phyloP scores from a whole-genome alignment of 2,888 invertebrate genomes.

The Drosophila aldrichi region DNA sequence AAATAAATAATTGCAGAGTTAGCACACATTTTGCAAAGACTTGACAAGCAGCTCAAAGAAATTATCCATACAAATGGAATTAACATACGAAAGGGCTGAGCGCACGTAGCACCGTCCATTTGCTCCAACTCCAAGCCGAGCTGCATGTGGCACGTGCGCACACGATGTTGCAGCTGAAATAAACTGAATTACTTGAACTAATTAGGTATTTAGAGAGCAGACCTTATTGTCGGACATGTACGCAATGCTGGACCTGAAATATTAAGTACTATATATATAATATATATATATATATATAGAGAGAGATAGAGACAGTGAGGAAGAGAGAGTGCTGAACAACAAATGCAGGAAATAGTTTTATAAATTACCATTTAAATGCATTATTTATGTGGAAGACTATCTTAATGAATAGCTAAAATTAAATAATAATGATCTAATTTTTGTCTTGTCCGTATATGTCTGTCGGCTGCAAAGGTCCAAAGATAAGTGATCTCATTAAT shows the following conservation, averaged over 20 bases:
- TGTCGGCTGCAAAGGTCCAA: too few species aligned
- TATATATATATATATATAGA: too few species aligned
- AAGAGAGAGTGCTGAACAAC: too few species aligned
- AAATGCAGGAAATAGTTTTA: too few species aligned
- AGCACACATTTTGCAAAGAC: neutral
- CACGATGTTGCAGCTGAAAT: slow-evolving; percentile 21
- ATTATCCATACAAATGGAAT: slow-evolving; percentile 28
- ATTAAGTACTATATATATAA: neutral
- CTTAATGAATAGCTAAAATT: too few species aligned
- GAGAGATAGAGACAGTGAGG: too few species aligned
- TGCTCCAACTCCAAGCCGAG: slow-evolving; percentile 1
- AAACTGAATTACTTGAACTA: slow-evolving; percentile 27
- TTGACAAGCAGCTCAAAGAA: slow-evolving; percentile 1
- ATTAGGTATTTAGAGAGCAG: slow-evolving; percentile 17
- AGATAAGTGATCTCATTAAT: too few species aligned
- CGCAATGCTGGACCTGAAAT: neutral
- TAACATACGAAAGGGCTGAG: slow-evolving; percentile 15
- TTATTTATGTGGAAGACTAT: too few species aligned
- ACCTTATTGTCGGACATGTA: slow-evolving; percentile 3
- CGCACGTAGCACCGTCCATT: slow-evolving; percentile 17
- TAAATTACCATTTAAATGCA: too few species aligned
- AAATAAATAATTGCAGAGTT: neutral
- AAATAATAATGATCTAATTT: too few species aligned
- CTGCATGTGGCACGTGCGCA: slow-evolving; percentile 21
- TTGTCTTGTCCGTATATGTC: too few species aligned